Base-by-base conservation (phyloP, 2,797 vertebrate genomes). In the Scomberomorus guttatus region DNA sequence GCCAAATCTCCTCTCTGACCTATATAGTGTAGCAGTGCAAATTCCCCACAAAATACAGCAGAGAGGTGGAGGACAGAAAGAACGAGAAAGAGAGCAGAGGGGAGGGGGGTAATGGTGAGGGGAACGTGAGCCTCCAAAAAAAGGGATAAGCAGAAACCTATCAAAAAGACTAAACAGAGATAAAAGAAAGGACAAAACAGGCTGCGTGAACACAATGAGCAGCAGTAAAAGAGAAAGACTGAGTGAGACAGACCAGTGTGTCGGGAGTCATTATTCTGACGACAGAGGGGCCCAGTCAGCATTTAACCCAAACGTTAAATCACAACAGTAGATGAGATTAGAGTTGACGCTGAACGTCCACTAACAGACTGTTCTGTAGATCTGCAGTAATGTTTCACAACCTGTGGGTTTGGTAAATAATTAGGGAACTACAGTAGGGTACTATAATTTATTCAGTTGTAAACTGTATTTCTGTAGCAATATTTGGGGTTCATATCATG, bases 1-100 rank as follows among this genome's bases (percentile, higher is more conserved):
- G 88, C 91, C 77, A 93, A 90, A 93, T 93, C 92, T 90, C 89
- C 79, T 84, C 84, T 84, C 84, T 95, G 94, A 94, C 92, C 95
- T 93, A 94, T 87, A 92, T 94, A 89, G 74, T 75, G 81, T 11
- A 86, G 85, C 78, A 37, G 73, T 63, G 74, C 66, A 89, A 76
- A 89, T 87, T 84, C 84, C 82, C 74, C 66, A 57, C 77, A 84
- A 90, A 91, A 89, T 81, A 72, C 72, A 79, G 69, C 70, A 72
- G 61, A 84, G 84, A 87, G 84, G 77, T 71, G 77, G 72, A 61
- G 66, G 37, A 58, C 11, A 54, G 79, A 70, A 39, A 62, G 85
- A 55, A 65, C 51, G 44, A 58, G 24, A 25, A 46, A 79, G 50
- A 67, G 25, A 55, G 17, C 12, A 6, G 15, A 22, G 56, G 32